Evolutionary conservation across 2,797 vertebrate species (phyloP), one percentile per base, ranked within the genome.

Genomic region (Sandelia bainsii): DNA sequence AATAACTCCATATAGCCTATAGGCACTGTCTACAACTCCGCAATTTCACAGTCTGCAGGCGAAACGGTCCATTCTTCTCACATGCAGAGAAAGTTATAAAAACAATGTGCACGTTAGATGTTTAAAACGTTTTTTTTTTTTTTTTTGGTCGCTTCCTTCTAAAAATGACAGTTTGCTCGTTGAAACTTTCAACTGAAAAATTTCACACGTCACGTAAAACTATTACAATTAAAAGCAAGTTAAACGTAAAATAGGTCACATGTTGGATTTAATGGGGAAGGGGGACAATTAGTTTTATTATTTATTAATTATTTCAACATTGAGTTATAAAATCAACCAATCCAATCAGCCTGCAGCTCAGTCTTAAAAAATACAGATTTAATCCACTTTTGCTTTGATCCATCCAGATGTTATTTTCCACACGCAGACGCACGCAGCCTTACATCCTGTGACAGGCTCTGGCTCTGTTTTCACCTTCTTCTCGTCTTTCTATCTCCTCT

Each of bases 1-100:
- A 86, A 89, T 63, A 80, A 61, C 44, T 53, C 34, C 73, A 52
- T 23, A 25, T 19, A 34, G 75, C 73, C 81, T 34, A 76, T 78
- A 88, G 75, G 63, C 68, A 72, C 64, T 8, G 62, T 23, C 40
- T 39, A 39, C 25, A 13, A 5, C 11, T 45, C 25, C 37, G n/a
- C 8, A 59, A 8, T 59, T 69, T 48, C 16, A 44, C 46, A 29
- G 46, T 0, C 39, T 16, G 14, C 50, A 51, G 14, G 16, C 10
- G 27, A 48, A 17, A 29, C 3, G 6, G 22, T 17, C 34, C 23
- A 1, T 14, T 37, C 40, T 2, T 6, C 16, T 61, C 37, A 23
- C 42, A 48, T 25, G 11, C 6, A 25, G 9, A 57, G 34, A 37
- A 40, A 40, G 10, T 10, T 1, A 0, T 32, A 32, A 53, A 58